Evolutionary conservation across 2,888 invertebrate genomes (phyloP), one percentile per base, ranked within the genome.

Genomic region (Mythimna pallens): DNA sequence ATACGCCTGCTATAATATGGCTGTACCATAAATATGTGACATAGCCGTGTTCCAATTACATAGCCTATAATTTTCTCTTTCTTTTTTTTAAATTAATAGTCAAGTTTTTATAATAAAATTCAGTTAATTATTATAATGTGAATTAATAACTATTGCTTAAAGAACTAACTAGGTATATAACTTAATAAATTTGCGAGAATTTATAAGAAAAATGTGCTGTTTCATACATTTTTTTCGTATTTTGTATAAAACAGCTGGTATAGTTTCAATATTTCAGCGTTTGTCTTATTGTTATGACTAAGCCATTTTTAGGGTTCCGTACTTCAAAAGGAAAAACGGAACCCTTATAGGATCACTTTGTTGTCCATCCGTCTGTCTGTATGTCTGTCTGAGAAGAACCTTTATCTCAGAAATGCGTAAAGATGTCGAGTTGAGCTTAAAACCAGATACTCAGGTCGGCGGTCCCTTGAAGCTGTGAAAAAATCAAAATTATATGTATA

Each of bases 1-100:
- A 91, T 90, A 90, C 87, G 90, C 88, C 88, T 76, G 85, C 81
- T 61, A 78, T 78, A 80, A 77, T 71, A 65, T 73, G 62, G 25
- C 47, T 34, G 30, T 68, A 67, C 73, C 59, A 68, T 76, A 85
- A 79, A 73, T 80, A 84, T 68, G 66, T 71, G 43, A 65, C 62
- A 75, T 69, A 64, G 63, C 59, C 34, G 22, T 34, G 47, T 64
- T 58, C 22, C 70, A 78, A 69, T 63, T 65, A 69, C 58, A 68
- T 70, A 72, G 25, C 58, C 73, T 70, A 85, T 73, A 74, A 74
- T 75, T 82, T 61, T 66, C 22, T 69, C 43, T 61, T 55, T 68
- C 25, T 69, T 72, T 67, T 66, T 70, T 69, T 70, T 59, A 12
- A 65, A 65, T 80, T 59, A 66, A 66, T 73, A 65, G 57, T 17